Base-by-base conservation (phyloP, 2,113 vertebrate species). In the Aptenodytes patagonicus region DNA sequence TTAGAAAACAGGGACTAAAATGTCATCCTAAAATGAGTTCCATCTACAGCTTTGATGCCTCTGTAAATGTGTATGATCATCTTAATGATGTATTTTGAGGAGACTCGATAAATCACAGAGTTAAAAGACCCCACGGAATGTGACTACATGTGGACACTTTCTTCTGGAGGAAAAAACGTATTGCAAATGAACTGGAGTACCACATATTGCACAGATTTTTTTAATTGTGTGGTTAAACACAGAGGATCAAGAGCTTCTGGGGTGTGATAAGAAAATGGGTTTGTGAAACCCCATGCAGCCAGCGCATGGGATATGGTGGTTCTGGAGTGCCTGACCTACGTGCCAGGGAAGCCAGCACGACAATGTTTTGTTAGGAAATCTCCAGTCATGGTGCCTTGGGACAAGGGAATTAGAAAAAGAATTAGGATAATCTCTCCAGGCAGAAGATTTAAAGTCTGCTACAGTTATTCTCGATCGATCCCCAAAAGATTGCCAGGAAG, bases 401-500 rank as follows among this genome's bases (percentile, higher is more conserved):
- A 96, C 82, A 81, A 49, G n/a, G 82, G 91, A 91, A 95, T 96
- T 96, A 96, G 90, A 70, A 77, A 64, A 85, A 96, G 95, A 96
- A 97, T 95, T 95, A 97, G 93, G 96, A 95, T 96, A 95, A 97
- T 97, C 95, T 97, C 91, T 91, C 78, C 54, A 96, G 89, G 84
- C 94, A 90, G 94, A 94, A 96, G 94, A 97, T 97, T 97, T 97
- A 97, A 87, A 90, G 90, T 89, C 95, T 91, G 79, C 95, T 90
- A 81, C 88, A 96, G 96, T 96, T 94, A 96, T 91, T 95, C 76
- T 80, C 25, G 0, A 95, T 94, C 69, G 89, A 96, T 96, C 93
- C 95, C 75, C 95, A 77, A 93, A 97, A 97, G 95, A 96, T 96
- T 95, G 94, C 90, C 95, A 97, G 85, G 95, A 94, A 93, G 94